A percentile compares a stretch with the other conserved stretches of the same genome.
Conservation (phyloP, 1,140 invertebrate genomes). For the Pollicipes pollicipes region DNA sequence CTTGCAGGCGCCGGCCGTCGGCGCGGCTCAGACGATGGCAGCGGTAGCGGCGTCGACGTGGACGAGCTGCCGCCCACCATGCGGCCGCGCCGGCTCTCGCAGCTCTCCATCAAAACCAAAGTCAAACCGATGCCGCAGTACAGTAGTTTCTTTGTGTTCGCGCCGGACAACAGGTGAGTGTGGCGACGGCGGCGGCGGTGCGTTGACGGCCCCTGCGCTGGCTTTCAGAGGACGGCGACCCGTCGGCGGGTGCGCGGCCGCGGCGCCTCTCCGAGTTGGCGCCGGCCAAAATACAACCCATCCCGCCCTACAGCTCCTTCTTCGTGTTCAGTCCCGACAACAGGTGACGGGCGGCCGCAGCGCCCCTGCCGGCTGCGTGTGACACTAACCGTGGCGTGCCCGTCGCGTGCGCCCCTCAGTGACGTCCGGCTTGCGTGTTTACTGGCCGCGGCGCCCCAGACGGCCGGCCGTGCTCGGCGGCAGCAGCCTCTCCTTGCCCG, state of each 20-base stretch:
- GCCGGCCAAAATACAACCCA: conserved; percentile 71
- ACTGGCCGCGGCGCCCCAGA: too few species aligned
- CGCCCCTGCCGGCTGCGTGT: neutral
- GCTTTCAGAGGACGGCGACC: conserved; percentile 4
- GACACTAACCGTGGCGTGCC: neutral
- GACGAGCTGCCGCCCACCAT: conserved; percentile 41
- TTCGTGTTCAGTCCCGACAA: conserved; percentile 91
- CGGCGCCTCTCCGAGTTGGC: conserved; percentile 58
- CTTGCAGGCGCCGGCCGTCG: too few species aligned
- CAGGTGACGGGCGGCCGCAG: conserved; percentile 40
- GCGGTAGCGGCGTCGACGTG: conserved; percentile 27
- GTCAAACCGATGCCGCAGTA: conserved; percentile 45
- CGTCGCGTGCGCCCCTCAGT: too few species aligned
- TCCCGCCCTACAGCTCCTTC: conserved; percentile 84
- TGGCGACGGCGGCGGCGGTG: neutral
- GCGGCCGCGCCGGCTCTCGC: conserved; percentile 65
- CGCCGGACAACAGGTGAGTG: conserved; percentile 28
- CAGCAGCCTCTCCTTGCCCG: too few species aligned
- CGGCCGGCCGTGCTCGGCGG: too few species aligned
- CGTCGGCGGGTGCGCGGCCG: conserved; percentile 23
- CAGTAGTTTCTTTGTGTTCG: conserved; percentile 42
- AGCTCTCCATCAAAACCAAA: conserved; percentile 36
- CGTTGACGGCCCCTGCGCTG: neutral
- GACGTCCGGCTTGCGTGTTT: too few species aligned
- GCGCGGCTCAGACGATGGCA: neutral